Conservation (phyloP, 2,888 invertebrate species). For the Lasioglossum calceatum region DNA sequence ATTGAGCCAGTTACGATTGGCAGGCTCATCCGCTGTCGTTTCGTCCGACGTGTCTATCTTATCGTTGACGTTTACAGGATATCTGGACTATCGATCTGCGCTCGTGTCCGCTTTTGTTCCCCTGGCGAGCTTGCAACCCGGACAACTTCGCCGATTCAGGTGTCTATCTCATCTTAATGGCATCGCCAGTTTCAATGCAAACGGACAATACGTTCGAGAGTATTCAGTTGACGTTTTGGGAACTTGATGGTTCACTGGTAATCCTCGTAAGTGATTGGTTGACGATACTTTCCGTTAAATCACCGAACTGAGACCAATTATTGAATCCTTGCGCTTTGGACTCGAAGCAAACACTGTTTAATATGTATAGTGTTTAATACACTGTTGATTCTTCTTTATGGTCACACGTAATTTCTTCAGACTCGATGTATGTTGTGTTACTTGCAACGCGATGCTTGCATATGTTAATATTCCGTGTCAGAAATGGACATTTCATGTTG, state of each 20-base stretch:
- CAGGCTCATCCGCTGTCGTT: slow-evolving; percentile 13
- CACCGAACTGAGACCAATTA: background rate
- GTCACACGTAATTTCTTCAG: background rate
- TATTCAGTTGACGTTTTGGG: background rate
- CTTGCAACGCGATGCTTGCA: background rate
- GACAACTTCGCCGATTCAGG: slow-evolving; percentile 29
- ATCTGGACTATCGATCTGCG: slow-evolving; percentile 38
- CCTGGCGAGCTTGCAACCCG: slow-evolving; percentile 8
- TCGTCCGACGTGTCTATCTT: slow-evolving; percentile 37
- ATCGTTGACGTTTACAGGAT: slow-evolving; percentile 22
- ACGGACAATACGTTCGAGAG: slow-evolving; percentile 9
- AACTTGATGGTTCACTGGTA: background rate
- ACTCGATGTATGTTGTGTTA: background rate
- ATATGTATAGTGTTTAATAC: background rate
- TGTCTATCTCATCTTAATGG: slow-evolving; percentile 26
- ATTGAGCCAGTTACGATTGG: slow-evolving; percentile 27
- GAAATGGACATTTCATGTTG: background rate
- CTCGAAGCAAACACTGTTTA: too few relatives aligned
- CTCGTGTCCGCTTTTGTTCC: slow-evolving; percentile 25
- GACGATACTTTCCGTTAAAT: background rate
- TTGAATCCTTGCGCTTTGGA: background rate
- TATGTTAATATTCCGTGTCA: background rate
- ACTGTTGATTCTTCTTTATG: background rate
- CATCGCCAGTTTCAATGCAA: slow-evolving; percentile 8
- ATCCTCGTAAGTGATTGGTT: background rate